Evolutionary conservation across 2,113 vertebrate genomes (phyloP), one percentile per base, ranked within the genome.

Genomic region (Geococcyx californianus): DNA sequence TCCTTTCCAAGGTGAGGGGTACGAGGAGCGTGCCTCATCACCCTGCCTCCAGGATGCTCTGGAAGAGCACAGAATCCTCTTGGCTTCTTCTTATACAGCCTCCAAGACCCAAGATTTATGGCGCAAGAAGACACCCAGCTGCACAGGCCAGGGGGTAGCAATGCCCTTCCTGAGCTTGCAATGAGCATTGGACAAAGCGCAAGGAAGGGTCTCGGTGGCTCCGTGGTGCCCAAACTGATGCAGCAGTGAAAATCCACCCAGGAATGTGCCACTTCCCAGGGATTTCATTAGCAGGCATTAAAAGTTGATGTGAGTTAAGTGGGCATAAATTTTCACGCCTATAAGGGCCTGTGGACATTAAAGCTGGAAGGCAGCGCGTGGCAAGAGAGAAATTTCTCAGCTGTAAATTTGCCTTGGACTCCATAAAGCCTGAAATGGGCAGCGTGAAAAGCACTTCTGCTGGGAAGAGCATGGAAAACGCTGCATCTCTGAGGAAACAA

Each of bases 21-120:
- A 34, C 51, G 24, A 5, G 1, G 10, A 26, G 56, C 0, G 2
- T 16, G 33, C 13, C 21, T 40, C 7, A 1, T 12, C 52, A 34
- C 54, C 36, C 13, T 16, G 25, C 44, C 36, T 9, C n/a, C 31
- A 5, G 31, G 28, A 25, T 10, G 36, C 51, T 24, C 44, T 52
- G 19, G 3, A 52, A 59, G 36, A 44, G 13, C 12, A 11, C 51
- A 52, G n/a, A 11, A 52, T 28, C 25, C 25, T 52, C 25, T 24
- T 24, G 10, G 23, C 23, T 49, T 49, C 47, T 49, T 49, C 20
- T 49, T 24, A 12, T 49, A 24, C 21, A 49, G 23, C 24, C 47
- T 49, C 47, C 47, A 49, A 49, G 47, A 21, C 47, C 47, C 47
- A 49, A 12, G 47, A 49, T 49, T 49, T 49, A 49, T 49, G 47